Conservation (phyloP, 2,888 invertebrate genomes). For the Ennomos quercinarius region DNA sequence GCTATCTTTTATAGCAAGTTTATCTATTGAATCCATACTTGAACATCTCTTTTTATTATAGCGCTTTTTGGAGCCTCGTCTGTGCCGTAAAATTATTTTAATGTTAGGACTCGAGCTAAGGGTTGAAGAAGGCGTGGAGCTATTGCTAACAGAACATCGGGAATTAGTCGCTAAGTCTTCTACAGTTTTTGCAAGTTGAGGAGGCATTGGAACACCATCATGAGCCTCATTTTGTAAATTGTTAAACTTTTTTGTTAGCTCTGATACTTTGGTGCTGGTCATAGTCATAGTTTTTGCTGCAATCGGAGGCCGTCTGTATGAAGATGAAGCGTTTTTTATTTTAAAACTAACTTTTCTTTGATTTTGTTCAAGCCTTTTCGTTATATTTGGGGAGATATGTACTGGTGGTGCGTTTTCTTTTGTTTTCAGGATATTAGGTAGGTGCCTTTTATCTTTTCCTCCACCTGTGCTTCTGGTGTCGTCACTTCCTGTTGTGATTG, state of each 20-base stretch:
- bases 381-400: constrained; percentile 53
- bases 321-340: constrained; percentile 81
- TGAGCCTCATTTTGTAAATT: constrained; percentile 83
- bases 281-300: constrained; percentile 78
- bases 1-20: constrained; percentile 61
- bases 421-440: constrained; percentile 44
- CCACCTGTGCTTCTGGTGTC: constrained; percentile 81
- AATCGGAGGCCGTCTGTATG: constrained; percentile 73
- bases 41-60: constrained; percentile 80
- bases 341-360: constrained; percentile 87
- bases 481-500: constrained; percentile 71
- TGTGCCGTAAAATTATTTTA: constrained; percentile 77
- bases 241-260: constrained; percentile 89
- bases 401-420: constrained; percentile 50
- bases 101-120: constrained; percentile 79
- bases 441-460: constrained; percentile 56
- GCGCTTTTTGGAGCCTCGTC: constrained; percentile 76
- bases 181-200: constrained; percentile 83
- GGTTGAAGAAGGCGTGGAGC: constrained; percentile 78
- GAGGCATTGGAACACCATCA: constrained; percentile 76
- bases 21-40: constrained; percentile 79
- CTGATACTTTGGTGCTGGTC: constrained; percentile 86
- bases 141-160: constrained; percentile 67
- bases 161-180: constrained; percentile 69
- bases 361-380: constrained; percentile 68